phyloP scores from a whole-genome alignment of 2,888 invertebrate genomes.

The Drosophila pseudotalamancana region DNA sequence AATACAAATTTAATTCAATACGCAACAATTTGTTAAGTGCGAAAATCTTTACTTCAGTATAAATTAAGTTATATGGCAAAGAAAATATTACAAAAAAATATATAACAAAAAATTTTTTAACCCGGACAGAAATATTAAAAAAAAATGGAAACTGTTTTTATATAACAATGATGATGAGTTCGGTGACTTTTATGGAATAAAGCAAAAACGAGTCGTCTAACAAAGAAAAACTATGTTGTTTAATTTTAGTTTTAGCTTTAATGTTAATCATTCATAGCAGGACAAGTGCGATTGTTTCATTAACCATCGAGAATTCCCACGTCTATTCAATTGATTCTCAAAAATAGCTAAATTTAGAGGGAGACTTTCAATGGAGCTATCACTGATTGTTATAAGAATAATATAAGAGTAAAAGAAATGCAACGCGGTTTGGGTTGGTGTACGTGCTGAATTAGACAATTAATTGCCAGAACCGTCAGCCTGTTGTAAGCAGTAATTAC shows the following conservation, averaged over 20 bases:
- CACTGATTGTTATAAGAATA: background rate
- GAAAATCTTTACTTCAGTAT: constrained; percentile 77
- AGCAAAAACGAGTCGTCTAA: constrained; percentile 70
- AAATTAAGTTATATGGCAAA: constrained; percentile 67
- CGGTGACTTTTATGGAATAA: constrained; percentile 67
- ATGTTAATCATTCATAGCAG: background rate
- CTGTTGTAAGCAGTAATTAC: too few relatives aligned
- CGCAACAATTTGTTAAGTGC: constrained; percentile 64
- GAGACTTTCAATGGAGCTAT: too few relatives aligned
- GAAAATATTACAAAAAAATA: constrained; percentile 43
- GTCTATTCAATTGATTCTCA: background rate
- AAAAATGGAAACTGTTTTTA: constrained; percentile 61
- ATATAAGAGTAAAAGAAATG: background rate
- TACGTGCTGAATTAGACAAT: too few relatives aligned
- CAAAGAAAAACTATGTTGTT: constrained; percentile 35
- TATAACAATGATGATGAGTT: constrained; percentile 64
- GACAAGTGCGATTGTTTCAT: too few relatives aligned
- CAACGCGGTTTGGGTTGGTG: background rate
- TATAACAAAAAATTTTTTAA: constrained; percentile 47
- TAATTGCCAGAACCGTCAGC: too few relatives aligned
- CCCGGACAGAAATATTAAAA: constrained; percentile 71
- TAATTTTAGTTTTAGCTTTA: constrained; percentile 38
- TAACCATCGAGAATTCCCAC: background rate
- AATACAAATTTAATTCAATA: constrained; percentile 52
- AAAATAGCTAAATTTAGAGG: background rate